Evolutionary conservation across 2,888 invertebrate species (phyloP), one percentile per base, ranked within the genome.

Genomic region (Vanessa cardui): DNA sequence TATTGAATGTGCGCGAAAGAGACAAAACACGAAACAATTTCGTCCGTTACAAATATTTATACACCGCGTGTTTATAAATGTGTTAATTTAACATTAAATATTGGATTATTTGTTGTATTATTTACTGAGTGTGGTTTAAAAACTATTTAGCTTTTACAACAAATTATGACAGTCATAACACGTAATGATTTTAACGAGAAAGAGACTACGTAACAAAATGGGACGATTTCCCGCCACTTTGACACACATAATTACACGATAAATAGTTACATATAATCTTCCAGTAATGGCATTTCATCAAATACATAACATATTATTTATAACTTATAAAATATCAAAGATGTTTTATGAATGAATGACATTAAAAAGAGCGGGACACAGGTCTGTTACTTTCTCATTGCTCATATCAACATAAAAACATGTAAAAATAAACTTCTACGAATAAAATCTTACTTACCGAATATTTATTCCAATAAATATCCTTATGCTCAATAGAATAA

Each of bases 401-500:
- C 77, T 78, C 70, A 74, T 77, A 81, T 75, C 79, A 75, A 54
- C 21, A 69, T 69, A 68, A 70, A 64, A 70, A 64, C 70, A 70
- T 44, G 56, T 75, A 75, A 74, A 74, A 77, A 72, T 68, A 60
- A 72, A 61, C 68, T 69, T 71, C 56, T 72, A 72, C 50, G 47
- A 63, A 71, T 63, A 18, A 73, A 77, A 76, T 60, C 73, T 68
- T 67, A 95, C 96, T 95, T 92, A 96, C 96, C 93, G 94, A 94
- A 94, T 94, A 94, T 93, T 94, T 95, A 92, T 93, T 93, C 78
- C 90, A 84, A 88, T 94, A 94, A 88, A 94, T 94, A 93, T 95
- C 94, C 92, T 94, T 94, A 91, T 94, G 95, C 93, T 95, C 93
- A 84, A 93, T 87, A 79, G 94, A 94, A 93, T 94, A 95, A 93